These are phyloP conservation scores for Esox niger DNA, from an alignment of 2,113 vertebrate species.

Conservation along the genomic window DNA sequence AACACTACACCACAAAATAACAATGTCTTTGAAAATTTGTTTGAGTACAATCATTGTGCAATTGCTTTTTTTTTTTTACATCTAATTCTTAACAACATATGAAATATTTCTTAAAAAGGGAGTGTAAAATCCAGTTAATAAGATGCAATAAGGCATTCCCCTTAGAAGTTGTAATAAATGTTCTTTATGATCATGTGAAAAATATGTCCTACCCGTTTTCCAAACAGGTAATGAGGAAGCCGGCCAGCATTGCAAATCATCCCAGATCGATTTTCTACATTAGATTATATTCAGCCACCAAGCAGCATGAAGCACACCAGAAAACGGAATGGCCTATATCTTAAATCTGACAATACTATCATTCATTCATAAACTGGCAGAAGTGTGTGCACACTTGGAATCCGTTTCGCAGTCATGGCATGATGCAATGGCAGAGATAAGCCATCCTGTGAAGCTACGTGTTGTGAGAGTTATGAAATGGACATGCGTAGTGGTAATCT, in stretches of 20 bases:
- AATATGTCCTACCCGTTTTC: conserved; percentile 62
- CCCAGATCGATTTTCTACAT: conserved; percentile 45
- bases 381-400: neutral
- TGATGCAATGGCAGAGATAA: neutral
- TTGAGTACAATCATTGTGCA: conserved; percentile 24
- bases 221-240: conserved; percentile 38
- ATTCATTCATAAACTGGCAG: neutral
- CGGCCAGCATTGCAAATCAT: conserved; percentile 59
- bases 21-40: conserved; percentile 1
- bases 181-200: conserved; percentile 56
- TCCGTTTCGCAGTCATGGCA: neutral
- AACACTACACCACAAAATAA: conserved; percentile 21
- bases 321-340: neutral
- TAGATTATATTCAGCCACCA: conserved; percentile 57
- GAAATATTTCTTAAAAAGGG: conserved; percentile 57
- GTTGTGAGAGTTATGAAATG: conserved; percentile 5
- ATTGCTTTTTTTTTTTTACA: conserved; percentile 11
- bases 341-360: neutral
- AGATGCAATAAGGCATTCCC: conserved; percentile 70
- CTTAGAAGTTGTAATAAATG: conserved; percentile 55
- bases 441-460: neutral
- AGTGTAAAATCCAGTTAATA: conserved; percentile 62
- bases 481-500: conserved; percentile 14
- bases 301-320: conserved; percentile 23
- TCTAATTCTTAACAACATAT: conserved; percentile 31